Evolutionary conservation across 2,113 vertebrate species (phyloP).

Genomic region (Mionectes macconnelli): DNA sequence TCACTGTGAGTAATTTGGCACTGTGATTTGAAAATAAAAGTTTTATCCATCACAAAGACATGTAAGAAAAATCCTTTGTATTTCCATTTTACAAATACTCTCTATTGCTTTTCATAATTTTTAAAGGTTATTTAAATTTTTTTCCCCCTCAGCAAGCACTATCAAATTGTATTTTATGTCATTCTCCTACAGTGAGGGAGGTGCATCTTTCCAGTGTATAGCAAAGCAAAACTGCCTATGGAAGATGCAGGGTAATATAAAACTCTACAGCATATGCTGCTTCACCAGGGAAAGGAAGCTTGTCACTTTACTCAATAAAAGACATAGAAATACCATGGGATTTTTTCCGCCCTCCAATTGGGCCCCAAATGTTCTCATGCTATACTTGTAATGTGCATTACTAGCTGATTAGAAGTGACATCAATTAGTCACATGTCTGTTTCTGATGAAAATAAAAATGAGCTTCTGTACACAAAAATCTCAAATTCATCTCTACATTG

Average conservation of each 20-base stretch:
- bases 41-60: not conserved
- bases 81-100: not conserved
- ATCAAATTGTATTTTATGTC: not conserved
- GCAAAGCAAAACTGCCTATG: not conserved
- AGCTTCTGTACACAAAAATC: conserved; percentile 75
- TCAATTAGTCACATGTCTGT: conserved; percentile 78
- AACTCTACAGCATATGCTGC: not conserved
- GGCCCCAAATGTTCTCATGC: conserved; percentile 56
- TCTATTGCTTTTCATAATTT: not conserved
- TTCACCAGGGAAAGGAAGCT: conserved; percentile 30
- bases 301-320: conserved; percentile 59
- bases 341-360: conserved; percentile 23
- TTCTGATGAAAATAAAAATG: conserved; percentile 85
- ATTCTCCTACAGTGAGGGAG: not conserved
- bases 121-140: not conserved
- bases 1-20: not conserved
- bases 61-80: not conserved
- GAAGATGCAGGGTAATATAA: conserved; percentile 18
- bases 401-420: conserved; percentile 75
- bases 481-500: conserved; percentile 86
- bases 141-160: not conserved
- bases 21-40: not conserved
- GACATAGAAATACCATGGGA: conserved; percentile 41
- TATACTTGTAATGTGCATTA: conserved; percentile 53
- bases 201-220: not conserved